These are phyloP conservation scores for Probosciger aterrimus DNA, from an alignment of 2,113 vertebrate species.

Conservation along the genomic window DNA sequence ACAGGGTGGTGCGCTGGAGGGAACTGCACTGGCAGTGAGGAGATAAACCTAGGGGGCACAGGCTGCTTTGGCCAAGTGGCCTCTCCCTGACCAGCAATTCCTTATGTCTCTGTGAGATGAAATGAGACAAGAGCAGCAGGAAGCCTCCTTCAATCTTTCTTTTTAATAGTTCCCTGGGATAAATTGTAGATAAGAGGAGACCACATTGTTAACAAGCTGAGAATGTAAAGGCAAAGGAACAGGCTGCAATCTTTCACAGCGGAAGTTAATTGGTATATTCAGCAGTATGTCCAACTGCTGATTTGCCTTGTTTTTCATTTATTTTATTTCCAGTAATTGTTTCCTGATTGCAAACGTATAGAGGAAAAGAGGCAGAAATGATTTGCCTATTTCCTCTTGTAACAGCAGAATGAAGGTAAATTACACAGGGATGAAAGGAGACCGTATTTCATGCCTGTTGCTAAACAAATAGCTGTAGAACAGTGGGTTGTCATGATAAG, in stretches of 20 bases:
- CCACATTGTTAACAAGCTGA: slow-evolving; percentile 44
- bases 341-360: background rate
- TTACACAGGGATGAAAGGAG: slow-evolving; percentile 11
- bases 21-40: slow-evolving; percentile 37
- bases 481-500: slow-evolving; percentile 26
- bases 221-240: slow-evolving; percentile 49
- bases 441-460: slow-evolving; percentile 42
- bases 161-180: slow-evolving; percentile 58
- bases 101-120: slow-evolving; percentile 63
- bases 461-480: slow-evolving; percentile 45
- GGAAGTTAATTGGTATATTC: slow-evolving; percentile 30
- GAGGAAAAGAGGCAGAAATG: slow-evolving; percentile 18
- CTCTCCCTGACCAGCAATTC: slow-evolving; percentile 56
- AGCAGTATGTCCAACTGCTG: background rate
- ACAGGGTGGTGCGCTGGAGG: slow-evolving; percentile 53
- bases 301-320: background rate
- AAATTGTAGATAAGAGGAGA: slow-evolving; percentile 64
- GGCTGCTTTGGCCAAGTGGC: slow-evolving; percentile 63
- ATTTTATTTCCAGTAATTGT: slow-evolving; percentile 6
- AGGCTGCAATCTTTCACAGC: background rate
- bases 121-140: slow-evolving; percentile 68
- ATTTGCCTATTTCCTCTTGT: slow-evolving; percentile 37
- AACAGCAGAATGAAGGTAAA: slow-evolving; percentile 9
- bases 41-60: slow-evolving; percentile 40
- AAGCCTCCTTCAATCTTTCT: slow-evolving; percentile 58